Evolutionary conservation across 2,888 invertebrate genomes (phyloP), one percentile per base, ranked within the genome.

Genomic region (Steinernema hermaphroditum): DNA sequence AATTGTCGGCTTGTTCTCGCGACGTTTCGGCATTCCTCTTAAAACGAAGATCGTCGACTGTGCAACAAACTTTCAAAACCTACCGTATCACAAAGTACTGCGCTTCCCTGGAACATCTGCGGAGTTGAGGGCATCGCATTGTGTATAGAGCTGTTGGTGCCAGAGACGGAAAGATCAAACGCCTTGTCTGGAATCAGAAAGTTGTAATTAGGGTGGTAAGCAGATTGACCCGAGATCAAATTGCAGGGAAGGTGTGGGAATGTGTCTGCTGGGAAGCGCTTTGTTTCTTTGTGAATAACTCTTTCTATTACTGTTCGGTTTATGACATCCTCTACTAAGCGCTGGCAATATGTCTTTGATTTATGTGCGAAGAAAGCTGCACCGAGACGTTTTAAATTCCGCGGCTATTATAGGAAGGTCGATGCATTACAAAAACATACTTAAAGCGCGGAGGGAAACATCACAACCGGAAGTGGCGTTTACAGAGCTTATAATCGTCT

Each of bases 101-200:
- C 32, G 16, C 32, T 9, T 12, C 29, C 29, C 16, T 62, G 62
- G 1, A 62, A 19, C 62, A 62, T 62, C 16, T 32, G 62, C 14
- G 62, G 62, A 1, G 62, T 62, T 9, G 62, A 62, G 4, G 62
- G 62, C 62, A 62, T 29, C 34, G 62, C 62, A 27, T 62, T 62
- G 62, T 62, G 62, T 6, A 62, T 12, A 4, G 62, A 24, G 32
- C 62, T 62, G 62, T 62, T 29, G 27, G 27, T 32, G 4, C 62
- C 62, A 32, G 62, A 62, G n/a, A 62, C n/a, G 32, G 62, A 62
- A 62, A 62, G 62, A 62, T 62, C 62, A 27, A 62, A 62, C 6
- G 62, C 62, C 34, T 62, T 62, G 62, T 62, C 62, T 62, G 62
- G 32, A 62, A 62, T 16, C 12, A 8, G 32, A 22, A 9, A 37